phyloP scores from a whole-genome alignment of 2,888 invertebrate genomes.

The Anorthoa munda region DNA sequence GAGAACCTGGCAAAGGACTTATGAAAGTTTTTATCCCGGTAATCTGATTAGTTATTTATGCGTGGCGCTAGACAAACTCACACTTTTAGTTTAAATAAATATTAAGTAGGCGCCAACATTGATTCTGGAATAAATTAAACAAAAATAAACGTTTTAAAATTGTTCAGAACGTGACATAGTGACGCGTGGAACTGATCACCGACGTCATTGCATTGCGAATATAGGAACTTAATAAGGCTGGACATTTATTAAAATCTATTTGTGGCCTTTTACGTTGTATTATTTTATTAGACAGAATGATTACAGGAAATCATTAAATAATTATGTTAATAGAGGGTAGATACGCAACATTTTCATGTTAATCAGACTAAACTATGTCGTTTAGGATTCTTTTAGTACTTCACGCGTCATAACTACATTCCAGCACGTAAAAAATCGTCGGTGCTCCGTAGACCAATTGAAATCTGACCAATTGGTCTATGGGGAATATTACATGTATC shows the following conservation, averaged over 20 bases:
- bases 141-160: not conserved
- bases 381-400: not conserved
- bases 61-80: too few relatives aligned
- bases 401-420: slow-evolving; percentile 11
- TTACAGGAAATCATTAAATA: slow-evolving; percentile 24
- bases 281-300: not conserved
- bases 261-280: not conserved
- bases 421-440: not conserved
- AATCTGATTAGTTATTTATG: not conserved
- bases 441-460: too few relatives aligned
- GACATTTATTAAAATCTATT: not conserved
- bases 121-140: slow-evolving; percentile 3
- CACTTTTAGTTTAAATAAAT: not conserved
- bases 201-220: slow-evolving; percentile 13
- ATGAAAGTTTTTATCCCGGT: too few relatives aligned
- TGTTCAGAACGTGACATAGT: not conserved
- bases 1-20: not conserved
- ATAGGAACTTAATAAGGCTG: not conserved
- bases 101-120: slow-evolving; percentile 1
- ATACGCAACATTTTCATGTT: not conserved
- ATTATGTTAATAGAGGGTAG: slow-evolving; percentile 1
- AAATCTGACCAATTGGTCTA: too few relatives aligned
- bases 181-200: not conserved
- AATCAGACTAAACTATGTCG: not conserved
- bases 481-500: too few relatives aligned